Evolutionary conservation across 2,113 vertebrate species (phyloP).

Genomic region (Thomomys bottae): DNA sequence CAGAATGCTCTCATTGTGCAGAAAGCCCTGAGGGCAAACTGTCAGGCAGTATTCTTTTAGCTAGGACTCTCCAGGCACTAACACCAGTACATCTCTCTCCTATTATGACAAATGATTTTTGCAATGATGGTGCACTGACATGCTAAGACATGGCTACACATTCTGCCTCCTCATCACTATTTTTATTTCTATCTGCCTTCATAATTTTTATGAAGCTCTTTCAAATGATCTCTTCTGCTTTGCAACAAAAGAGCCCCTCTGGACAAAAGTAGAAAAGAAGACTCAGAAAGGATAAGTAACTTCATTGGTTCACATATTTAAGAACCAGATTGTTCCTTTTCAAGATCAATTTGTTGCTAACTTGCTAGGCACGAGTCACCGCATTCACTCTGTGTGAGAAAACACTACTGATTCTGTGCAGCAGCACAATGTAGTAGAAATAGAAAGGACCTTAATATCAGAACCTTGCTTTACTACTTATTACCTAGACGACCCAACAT

Average conservation of each 20-base stretch:
- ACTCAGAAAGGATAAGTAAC: neutral
- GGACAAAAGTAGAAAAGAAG: neutral
- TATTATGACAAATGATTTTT: neutral
- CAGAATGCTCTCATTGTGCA: conserved; percentile 1
- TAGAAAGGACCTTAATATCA: neutral
- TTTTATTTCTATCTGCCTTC: neutral
- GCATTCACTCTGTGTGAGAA: neutral
- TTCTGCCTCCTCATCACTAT: neutral
- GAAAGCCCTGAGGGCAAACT: neutral
- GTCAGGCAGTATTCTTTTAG: neutral
- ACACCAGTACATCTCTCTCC: neutral
- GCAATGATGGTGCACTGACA: neutral
- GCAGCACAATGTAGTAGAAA: neutral
- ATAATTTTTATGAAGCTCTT: neutral
- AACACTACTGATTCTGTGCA: neutral
- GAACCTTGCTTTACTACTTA: neutral
- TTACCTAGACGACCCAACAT: neutral
- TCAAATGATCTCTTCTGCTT: neutral
- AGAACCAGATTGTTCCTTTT: neutral
- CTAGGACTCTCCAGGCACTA: neutral
- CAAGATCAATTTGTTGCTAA: neutral
- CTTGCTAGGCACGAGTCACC: neutral
- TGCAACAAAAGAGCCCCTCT: neutral
- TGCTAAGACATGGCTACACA: neutral
- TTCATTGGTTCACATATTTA: neutral